Conservation (phyloP, 2,888 invertebrate genomes). For the Nemoura dubitans region DNA sequence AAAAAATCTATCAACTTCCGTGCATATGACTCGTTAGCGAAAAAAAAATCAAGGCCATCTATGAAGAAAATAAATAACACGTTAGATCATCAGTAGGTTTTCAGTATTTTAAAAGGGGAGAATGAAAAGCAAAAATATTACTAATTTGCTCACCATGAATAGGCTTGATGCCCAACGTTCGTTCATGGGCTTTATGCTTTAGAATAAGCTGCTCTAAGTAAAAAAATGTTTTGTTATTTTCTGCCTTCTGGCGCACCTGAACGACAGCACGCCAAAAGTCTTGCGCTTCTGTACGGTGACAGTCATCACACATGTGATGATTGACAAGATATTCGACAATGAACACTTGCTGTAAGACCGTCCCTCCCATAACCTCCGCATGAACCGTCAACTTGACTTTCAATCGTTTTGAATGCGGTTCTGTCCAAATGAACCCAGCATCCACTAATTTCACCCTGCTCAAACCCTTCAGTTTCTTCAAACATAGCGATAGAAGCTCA, state of each 20-base stretch:
- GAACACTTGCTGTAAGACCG: constrained; percentile 93
- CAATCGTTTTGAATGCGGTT: constrained; percentile 97
- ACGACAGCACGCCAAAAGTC: constrained; percentile 95
- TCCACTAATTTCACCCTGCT: constrained; percentile 91
- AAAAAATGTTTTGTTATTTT: constrained; percentile 96
- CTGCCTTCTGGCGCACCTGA: constrained; percentile 86
- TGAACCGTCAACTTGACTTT: constrained; percentile 95
- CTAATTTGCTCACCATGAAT: constrained; percentile 69
- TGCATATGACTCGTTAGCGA: constrained; percentile 86
- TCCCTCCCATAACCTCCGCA: constrained; percentile 91
- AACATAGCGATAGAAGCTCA: constrained; percentile 87
- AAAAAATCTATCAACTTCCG: constrained; percentile 96
- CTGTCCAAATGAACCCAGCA: constrained; percentile 98
- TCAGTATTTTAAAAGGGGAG: background rate
- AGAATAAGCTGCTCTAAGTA: constrained; percentile 97
- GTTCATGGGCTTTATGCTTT: constrained; percentile 92
- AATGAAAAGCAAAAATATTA: background rate
- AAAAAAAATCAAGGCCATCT: constrained; percentile 97
- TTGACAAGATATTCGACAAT: constrained; percentile 91
- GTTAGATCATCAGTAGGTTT: background rate
- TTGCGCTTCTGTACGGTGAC: constrained; percentile 96
- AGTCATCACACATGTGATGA: constrained; percentile 97
- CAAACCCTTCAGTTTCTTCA: constrained; percentile 91
- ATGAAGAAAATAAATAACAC: constrained; percentile 56
- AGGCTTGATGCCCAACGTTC: constrained; percentile 88